Percentiles rank a stretch among this genome's conserved stretches.
These are phyloP conservation scores for Sardina pilchardus DNA, from an alignment of 2,113 vertebrate genomes.

Conservation along the genomic window DNA sequence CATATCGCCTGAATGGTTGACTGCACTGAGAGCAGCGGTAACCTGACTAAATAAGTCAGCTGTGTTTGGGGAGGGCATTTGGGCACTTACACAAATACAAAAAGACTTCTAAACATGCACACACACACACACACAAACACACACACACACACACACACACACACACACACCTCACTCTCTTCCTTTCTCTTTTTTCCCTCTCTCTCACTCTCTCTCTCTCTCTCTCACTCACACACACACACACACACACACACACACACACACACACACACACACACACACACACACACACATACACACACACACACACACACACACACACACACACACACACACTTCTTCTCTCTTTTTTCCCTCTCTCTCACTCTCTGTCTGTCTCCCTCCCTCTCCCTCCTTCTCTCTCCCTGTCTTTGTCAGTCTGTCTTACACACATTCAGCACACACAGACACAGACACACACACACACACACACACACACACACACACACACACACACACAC, in stretches of 20 bases:
- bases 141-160: no score
- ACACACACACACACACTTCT: not conserved
- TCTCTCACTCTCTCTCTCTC: no score
- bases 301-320: not conserved
- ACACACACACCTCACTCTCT: not conserved
- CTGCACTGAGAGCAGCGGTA: not conserved
- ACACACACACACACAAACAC: no score
- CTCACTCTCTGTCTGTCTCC: not conserved
- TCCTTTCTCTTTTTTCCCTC: no score
- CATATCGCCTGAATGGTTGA: not conserved
- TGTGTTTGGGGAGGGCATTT: not conserved
- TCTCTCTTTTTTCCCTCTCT: not conserved
- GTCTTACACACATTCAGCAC: not conserved
- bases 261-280: no score
- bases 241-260: no score
- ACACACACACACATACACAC: no score
- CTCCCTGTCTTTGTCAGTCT: not conserved
- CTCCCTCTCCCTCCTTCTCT: not conserved
- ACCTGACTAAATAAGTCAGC: not conserved
- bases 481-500: conserved; percentile 24
- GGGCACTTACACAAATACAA: not conserved
- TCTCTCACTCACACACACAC: not conserved
- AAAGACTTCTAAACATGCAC: no score
- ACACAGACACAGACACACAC: not conserved
- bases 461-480: not conserved